phyloP scores from a whole-genome alignment of 2,888 invertebrate genomes.

The Microdon myrmicae region DNA sequence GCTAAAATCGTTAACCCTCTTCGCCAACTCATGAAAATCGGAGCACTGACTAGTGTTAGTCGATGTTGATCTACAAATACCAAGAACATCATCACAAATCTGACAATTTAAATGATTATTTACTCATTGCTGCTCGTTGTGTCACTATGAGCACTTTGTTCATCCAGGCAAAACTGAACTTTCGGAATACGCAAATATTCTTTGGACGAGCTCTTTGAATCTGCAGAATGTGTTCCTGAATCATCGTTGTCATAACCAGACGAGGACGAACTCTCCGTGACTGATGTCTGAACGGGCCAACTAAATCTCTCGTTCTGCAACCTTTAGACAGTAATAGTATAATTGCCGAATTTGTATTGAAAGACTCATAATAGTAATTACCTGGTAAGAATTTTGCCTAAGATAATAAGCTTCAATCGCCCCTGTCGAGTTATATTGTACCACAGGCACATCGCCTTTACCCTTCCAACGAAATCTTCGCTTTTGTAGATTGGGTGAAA shows the following conservation, averaged over 20 bases:
- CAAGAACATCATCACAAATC: too few species aligned
- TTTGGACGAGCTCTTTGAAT: slow-evolving; percentile 54
- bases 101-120: slow-evolving; percentile 11
- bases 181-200: slow-evolving; percentile 56
- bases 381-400: slow-evolving; percentile 74
- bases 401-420: slow-evolving; percentile 80
- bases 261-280: slow-evolving; percentile 60
- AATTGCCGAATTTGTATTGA: neutral
- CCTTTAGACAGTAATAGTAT: slow-evolving; percentile 44
- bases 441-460: slow-evolving; percentile 88
- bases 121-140: slow-evolving; percentile 66
- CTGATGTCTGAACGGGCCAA: slow-evolving; percentile 65
- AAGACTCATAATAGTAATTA: slow-evolving; percentile 27
- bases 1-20: slow-evolving; percentile 61
- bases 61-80: slow-evolving; percentile 59
- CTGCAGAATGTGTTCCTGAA: slow-evolving; percentile 62
- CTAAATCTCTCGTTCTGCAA: slow-evolving; percentile 65
- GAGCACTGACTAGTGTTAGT: slow-evolving; percentile 62
- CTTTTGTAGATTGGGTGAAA: slow-evolving; percentile 74
- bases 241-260: slow-evolving; percentile 65
- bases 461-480: slow-evolving; percentile 64
- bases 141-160: slow-evolving; percentile 61
- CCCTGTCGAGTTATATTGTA: slow-evolving; percentile 89
- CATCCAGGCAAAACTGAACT: slow-evolving; percentile 65
- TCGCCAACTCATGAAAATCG: slow-evolving; percentile 55